Evolutionary conservation across 2,888 invertebrate genomes (phyloP).

Genomic region (Busseola fusca): DNA sequence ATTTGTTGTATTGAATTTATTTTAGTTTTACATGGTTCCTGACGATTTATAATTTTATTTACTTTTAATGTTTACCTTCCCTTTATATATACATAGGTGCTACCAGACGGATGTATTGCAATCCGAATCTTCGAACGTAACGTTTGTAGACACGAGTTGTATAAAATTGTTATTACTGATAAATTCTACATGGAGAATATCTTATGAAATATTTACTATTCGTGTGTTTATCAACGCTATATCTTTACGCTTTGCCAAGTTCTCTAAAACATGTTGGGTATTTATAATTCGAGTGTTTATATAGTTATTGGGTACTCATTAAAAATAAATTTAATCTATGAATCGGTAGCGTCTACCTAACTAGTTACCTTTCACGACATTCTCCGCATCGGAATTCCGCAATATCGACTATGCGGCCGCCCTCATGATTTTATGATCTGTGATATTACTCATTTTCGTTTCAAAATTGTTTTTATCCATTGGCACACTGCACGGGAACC

Average conservation of each 20-base stretch:
- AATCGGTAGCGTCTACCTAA: slow-evolving; percentile 37
- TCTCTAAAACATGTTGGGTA: slow-evolving; percentile 54
- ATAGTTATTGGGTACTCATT: slow-evolving; percentile 47
- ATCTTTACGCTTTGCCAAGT: slow-evolving; percentile 54
- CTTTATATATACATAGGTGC: slow-evolving; percentile 56
- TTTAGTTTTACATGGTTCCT: slow-evolving; percentile 65
- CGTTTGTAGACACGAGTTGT: slow-evolving; percentile 46
- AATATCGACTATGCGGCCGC: slow-evolving; percentile 59
- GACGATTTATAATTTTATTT: slow-evolving; percentile 54
- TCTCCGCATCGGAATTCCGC: slow-evolving; percentile 56
- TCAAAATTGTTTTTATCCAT: slow-evolving; percentile 58
- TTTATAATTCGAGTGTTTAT: slow-evolving; percentile 55
- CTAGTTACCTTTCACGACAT: slow-evolving; percentile 61
- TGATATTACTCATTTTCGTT: slow-evolving; percentile 57
- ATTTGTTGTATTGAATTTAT: slow-evolving; percentile 68
- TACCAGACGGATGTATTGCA: slow-evolving; percentile 59
- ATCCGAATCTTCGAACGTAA: slow-evolving; percentile 46
- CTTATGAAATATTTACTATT: slow-evolving; percentile 58
- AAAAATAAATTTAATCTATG: slow-evolving; percentile 36
- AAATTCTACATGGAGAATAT: slow-evolving; percentile 55
- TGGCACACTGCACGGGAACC: slow-evolving; percentile 31
- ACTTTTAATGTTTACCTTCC: slow-evolving; percentile 56
- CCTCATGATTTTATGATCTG: slow-evolving; percentile 58
- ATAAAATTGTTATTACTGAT: slow-evolving; percentile 63
- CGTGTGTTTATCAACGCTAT: slow-evolving; percentile 52